Evolutionary conservation across 1,140 invertebrate genomes (phyloP).

Genomic region (Leptoteleia sp.): DNA sequence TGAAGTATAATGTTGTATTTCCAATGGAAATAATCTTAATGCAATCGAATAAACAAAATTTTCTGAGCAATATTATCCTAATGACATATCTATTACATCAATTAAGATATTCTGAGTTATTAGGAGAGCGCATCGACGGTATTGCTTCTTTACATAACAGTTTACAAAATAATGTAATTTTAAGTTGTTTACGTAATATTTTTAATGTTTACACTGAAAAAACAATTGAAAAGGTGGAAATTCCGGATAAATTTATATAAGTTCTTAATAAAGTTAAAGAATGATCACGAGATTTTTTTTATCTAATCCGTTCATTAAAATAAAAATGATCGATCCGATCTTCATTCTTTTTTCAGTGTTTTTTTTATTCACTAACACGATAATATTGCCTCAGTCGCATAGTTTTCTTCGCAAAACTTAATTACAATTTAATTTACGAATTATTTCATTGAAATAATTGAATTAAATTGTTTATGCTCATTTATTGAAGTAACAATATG

Average conservation of each 20-base stretch:
- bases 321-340: too few species aligned
- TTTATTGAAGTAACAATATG: too few species aligned
- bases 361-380: constrained; percentile 22
- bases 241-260: too few species aligned
- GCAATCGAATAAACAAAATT: too few species aligned
- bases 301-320: too few species aligned
- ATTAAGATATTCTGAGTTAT: constrained; percentile 24
- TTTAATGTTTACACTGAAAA: constrained; percentile 25
- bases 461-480: too few species aligned
- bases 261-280: too few species aligned
- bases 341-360: constrained; percentile 39
- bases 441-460: constrained; percentile 17
- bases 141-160: constrained; percentile 38
- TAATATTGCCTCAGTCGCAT: constrained; percentile 42
- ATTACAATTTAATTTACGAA: constrained; percentile 21
- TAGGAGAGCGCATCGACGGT: constrained; percentile 8
- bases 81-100: too few species aligned
- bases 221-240: constrained; percentile 21
- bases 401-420: constrained; percentile 7
- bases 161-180: constrained; percentile 31
- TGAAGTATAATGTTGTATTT: too few species aligned
- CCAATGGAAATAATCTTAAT: too few species aligned
- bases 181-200: constrained; percentile 36
- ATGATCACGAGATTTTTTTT: too few species aligned
- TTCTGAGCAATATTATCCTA: too few species aligned